Conservation (phyloP, 2,113 vertebrate genomes). For the Macaca fascicularis region DNA sequence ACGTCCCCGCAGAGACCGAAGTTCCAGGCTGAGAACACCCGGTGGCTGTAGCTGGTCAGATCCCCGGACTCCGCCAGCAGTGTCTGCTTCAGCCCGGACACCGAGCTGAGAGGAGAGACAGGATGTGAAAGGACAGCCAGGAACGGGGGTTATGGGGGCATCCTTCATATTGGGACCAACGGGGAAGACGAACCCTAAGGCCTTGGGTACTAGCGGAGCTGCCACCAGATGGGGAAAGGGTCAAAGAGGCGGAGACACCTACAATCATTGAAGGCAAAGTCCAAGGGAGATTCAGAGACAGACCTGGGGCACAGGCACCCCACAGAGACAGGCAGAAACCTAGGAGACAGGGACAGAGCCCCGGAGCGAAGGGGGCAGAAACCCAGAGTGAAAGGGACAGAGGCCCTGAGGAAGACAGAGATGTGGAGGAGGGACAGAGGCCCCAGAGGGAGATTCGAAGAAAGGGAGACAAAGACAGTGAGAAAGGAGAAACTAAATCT, state of each 20-base stretch:
- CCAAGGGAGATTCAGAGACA: background rate
- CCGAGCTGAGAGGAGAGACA: conserved; percentile 82
- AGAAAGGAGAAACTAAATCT: background rate
- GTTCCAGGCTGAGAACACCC: conserved; percentile 91
- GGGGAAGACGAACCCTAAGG: background rate
- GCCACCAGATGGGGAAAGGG: background rate
- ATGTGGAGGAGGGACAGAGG: too few relatives aligned
- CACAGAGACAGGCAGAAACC: too few relatives aligned
- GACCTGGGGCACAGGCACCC: background rate
- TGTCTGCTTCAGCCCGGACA: conserved; percentile 84
- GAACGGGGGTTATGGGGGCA: too few relatives aligned
- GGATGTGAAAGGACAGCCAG: background rate
- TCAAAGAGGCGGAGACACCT: background rate
- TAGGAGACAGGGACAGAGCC: too few relatives aligned
- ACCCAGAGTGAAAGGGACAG: background rate
- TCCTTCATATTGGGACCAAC: accelerated
- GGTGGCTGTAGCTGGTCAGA: conserved; percentile 87
- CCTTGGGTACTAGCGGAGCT: background rate
- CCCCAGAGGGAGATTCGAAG: too few relatives aligned
- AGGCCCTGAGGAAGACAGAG: background rate
- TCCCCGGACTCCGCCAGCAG: conserved; percentile 85
- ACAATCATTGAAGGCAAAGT: background rate
- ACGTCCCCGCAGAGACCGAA: conserved; percentile 85
- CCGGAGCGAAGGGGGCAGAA: background rate
- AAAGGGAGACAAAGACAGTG: background rate